Evolutionary conservation across 2,113 vertebrate genomes (phyloP).

Genomic region (Lamprologus tigripictilis): DNA sequence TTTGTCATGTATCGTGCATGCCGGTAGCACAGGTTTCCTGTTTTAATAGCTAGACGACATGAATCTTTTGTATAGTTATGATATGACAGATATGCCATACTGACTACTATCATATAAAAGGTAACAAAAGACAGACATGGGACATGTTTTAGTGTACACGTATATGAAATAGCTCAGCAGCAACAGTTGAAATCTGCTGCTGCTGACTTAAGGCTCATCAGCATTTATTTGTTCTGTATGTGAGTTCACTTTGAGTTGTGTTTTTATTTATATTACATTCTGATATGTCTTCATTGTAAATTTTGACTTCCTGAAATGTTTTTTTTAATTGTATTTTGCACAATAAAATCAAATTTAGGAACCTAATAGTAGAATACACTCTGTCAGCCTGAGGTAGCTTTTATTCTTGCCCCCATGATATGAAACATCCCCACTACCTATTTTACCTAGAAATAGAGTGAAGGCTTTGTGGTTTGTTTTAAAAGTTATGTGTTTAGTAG

Average conservation of each 20-base stretch:
- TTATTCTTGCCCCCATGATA: background rate
- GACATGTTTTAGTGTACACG: background rate
- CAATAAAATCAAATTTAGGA: background rate
- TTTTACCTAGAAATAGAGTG: background rate
- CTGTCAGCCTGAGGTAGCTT: background rate
- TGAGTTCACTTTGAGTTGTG: background rate
- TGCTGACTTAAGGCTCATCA: background rate
- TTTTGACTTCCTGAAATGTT: background rate
- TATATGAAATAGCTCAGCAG: rapidly evolving
- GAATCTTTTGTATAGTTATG: background rate
- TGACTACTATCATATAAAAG: background rate
- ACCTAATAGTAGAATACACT: background rate
- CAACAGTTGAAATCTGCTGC: background rate
- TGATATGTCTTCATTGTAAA: background rate
- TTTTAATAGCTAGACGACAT: background rate
- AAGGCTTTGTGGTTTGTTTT: background rate
- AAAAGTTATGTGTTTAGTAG: background rate
- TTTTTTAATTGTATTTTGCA: background rate
- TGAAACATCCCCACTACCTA: background rate
- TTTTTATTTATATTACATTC: background rate
- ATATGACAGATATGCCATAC: background rate
- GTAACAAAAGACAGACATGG: background rate
- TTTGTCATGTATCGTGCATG: background rate
- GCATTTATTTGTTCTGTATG: background rate
- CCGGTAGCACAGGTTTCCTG: background rate